phyloP scores from a whole-genome alignment of 1,140 invertebrate species.

The Vollenhovia emeryi region DNA sequence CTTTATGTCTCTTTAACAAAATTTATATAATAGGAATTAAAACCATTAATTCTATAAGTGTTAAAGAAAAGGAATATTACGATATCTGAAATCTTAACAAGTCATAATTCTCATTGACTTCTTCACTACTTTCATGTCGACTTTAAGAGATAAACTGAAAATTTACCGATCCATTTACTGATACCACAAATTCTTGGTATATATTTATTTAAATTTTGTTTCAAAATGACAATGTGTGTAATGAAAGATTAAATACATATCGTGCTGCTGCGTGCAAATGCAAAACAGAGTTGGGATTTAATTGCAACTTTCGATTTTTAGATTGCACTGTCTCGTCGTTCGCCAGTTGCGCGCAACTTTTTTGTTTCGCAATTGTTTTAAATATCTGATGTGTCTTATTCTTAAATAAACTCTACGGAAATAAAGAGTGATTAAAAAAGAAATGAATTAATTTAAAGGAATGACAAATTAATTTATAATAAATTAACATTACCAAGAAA shows the following conservation, averaged over 20 bases:
- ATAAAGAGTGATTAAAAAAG: not conserved
- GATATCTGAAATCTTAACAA: too few species aligned
- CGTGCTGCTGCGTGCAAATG: not conserved
- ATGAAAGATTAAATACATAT: not conserved
- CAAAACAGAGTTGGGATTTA: not conserved
- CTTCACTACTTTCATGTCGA: too few species aligned
- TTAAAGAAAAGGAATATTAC: too few species aligned
- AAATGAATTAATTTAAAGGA: too few species aligned
- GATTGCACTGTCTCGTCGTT: too few species aligned
- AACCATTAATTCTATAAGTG: too few species aligned
- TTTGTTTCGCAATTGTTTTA: too few species aligned
- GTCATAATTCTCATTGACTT: too few species aligned
- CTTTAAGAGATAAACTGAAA: too few species aligned
- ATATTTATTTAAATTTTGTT: not conserved
- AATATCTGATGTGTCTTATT: not conserved
- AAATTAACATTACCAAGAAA: conserved; percentile 2
- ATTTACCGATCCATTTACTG: too few species aligned
- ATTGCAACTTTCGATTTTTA: too few species aligned
- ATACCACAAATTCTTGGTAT: not conserved
- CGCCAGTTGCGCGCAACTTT: too few species aligned
- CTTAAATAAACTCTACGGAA: not conserved
- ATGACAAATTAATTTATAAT: not conserved
- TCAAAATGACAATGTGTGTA: not conserved
- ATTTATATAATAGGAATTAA: not conserved
- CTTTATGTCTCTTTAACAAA: not conserved